phyloP scores from a whole-genome alignment of 2,888 invertebrate genomes.

The Craniophora ligustri region DNA sequence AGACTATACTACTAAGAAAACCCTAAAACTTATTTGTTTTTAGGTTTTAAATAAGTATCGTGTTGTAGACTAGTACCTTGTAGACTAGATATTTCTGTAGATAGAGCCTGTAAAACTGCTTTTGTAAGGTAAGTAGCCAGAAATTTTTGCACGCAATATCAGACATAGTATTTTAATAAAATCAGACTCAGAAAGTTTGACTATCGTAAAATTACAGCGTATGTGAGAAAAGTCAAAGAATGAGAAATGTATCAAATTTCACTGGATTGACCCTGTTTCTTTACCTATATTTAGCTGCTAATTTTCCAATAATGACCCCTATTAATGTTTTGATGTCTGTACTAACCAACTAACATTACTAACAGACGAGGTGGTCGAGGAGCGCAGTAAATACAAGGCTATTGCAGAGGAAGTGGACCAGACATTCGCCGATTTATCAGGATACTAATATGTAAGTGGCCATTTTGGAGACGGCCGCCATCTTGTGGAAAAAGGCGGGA shows the following conservation, averaged over 20 bases:
- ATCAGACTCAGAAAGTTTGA: background rate
- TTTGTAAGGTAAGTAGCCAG: constrained; percentile 12
- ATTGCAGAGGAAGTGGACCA: constrained; percentile 99
- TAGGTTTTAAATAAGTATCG: no score
- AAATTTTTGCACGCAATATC: constrained; percentile 12
- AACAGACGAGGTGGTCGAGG: constrained; percentile 95
- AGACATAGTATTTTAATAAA: no score
- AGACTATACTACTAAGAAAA: no score
- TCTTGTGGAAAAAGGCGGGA: constrained; percentile 62
- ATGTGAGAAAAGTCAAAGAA: no score
- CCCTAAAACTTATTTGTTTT: no score
- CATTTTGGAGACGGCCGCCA: constrained; percentile 56
- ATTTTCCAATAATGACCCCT: background rate
- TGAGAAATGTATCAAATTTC: background rate
- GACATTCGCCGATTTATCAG: constrained; percentile 98
- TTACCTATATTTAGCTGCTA: constrained; percentile 4
- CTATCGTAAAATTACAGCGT: background rate
- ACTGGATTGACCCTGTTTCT: background rate
- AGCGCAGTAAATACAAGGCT: constrained; percentile 99
- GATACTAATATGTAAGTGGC: constrained; percentile 89
- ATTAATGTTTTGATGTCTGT: no score
- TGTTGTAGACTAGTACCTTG: no score
- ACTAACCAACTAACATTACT: constrained; percentile 73
- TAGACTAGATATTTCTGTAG: constrained; percentile 4
- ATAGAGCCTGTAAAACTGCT: constrained; percentile 14